Conservation (phyloP, 2,113 vertebrate genomes). For the Burhinus oedicnemus region DNA sequence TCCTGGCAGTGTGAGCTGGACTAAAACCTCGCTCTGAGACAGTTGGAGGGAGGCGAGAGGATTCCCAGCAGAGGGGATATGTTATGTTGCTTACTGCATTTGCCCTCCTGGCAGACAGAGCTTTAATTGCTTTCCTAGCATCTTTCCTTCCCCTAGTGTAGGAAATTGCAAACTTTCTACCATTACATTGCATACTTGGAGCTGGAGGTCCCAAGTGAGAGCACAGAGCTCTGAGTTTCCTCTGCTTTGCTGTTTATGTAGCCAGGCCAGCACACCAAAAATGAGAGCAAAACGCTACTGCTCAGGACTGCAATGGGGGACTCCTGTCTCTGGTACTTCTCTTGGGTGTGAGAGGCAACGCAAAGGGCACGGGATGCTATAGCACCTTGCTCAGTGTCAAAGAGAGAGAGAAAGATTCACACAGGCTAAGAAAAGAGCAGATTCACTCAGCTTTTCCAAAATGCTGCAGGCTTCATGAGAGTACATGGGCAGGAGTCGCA, state of each 20-base stretch:
- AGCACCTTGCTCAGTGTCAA: neutral
- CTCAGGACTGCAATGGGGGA: neutral
- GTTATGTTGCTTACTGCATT: accelerated
- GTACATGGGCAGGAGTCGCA: neutral
- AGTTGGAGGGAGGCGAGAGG: neutral
- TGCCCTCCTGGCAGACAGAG: neutral
- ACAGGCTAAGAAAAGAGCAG: neutral
- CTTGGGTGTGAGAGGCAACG: accelerated
- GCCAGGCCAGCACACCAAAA: neutral
- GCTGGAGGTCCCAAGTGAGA: accelerated
- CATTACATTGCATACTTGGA: accelerated
- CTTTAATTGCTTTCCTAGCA: neutral
- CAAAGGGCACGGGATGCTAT: neutral
- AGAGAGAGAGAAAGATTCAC: neutral
- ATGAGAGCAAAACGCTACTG: neutral
- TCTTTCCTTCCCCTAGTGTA: neutral
- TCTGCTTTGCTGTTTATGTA: neutral
- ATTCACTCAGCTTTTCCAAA: neutral
- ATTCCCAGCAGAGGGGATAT: neutral
- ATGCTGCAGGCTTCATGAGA: neutral
- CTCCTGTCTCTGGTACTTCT: neutral
- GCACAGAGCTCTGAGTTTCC: neutral
- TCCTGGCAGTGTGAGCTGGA: accelerated
- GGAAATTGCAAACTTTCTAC: neutral
- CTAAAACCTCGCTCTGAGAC: accelerated